These are phyloP conservation scores for Andrena chrysosceles DNA, from an alignment of 2,888 invertebrate genomes.

Conservation along the genomic window DNA sequence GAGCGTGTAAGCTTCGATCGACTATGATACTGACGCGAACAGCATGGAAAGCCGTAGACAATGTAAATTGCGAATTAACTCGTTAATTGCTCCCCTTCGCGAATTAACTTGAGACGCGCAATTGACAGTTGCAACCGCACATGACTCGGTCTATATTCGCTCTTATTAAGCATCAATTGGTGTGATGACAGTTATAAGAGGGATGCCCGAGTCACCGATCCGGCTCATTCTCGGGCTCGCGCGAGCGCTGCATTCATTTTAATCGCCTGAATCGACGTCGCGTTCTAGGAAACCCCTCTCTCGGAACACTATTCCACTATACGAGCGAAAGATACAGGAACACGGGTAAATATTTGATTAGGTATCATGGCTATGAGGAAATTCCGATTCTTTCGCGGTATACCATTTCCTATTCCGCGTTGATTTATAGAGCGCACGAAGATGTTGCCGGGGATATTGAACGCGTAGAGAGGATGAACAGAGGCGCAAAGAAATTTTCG, in stretches of 20 bases:
- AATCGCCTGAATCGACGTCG: slow-evolving; percentile 30
- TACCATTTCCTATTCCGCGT: slow-evolving; percentile 8
- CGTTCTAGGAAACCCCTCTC: slow-evolving; percentile 41
- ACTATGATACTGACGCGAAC: not conserved
- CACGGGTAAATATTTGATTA: slow-evolving; percentile 50
- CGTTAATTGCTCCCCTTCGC: slow-evolving; percentile 57
- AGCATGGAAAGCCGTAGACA: slow-evolving; percentile 33
- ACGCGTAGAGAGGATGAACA: not conserved
- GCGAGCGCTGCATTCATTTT: slow-evolving; percentile 15
- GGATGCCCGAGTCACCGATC: slow-evolving; percentile 41
- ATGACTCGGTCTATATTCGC: slow-evolving; percentile 61
- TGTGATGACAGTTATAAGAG: slow-evolving; percentile 54
- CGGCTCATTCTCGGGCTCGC: slow-evolving; percentile 15
- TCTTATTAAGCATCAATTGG: slow-evolving; percentile 74
- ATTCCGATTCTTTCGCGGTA: slow-evolving; percentile 21
- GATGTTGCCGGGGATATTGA: not conserved
- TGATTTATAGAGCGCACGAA: not conserved
- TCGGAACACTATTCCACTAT: slow-evolving; percentile 13
- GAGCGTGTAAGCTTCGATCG: not conserved
- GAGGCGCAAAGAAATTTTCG: not conserved
- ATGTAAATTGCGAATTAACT: slow-evolving; percentile 52
- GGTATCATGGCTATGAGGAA: slow-evolving; percentile 41
- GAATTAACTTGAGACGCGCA: slow-evolving; percentile 62
- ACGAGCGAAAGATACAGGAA: slow-evolving; percentile 30
- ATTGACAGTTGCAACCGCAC: slow-evolving; percentile 55